These are phyloP conservation scores for Toxotes jaculatrix DNA, from an alignment of 2,113 vertebrate species.

Conservation along the genomic window DNA sequence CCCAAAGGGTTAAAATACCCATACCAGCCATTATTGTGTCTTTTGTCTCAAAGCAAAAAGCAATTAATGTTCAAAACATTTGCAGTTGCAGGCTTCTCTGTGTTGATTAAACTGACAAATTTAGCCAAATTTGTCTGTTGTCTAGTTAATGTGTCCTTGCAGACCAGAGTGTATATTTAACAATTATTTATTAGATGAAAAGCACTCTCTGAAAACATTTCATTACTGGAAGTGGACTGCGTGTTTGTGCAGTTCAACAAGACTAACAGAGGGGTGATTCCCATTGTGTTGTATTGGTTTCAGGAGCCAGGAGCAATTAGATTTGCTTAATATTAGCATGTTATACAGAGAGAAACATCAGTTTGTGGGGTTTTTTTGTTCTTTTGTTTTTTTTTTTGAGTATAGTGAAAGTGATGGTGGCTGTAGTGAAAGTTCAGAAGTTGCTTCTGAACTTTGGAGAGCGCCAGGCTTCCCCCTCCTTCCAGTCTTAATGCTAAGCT, in stretches of 20 bases:
- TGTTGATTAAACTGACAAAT: conserved; percentile 10
- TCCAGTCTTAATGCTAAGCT: neutral
- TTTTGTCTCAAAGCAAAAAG: neutral
- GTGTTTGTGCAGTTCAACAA: neutral
- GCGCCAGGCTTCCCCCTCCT: neutral
- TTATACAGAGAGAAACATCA: neutral
- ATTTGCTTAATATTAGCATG: neutral
- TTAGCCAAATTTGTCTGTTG: conserved; percentile 1
- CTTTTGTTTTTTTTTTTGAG: neutral
- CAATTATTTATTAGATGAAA: neutral
- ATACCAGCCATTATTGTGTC: neutral
- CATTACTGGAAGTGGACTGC: neutral
- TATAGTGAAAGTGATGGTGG: neutral
- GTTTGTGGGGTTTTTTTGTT: no score
- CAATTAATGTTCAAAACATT: neutral
- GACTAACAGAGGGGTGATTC: neutral
- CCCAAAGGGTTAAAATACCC: neutral
- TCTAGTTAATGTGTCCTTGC: conserved; percentile 13
- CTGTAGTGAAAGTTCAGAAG: no score
- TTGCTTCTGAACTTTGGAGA: neutral
- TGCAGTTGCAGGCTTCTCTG: neutral
- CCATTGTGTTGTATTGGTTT: neutral
- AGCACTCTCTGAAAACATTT: neutral
- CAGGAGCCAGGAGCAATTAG: neutral
- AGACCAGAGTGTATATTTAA: neutral